Conservation (phyloP, 2,888 invertebrate species). For the Eremobia ochroleuca region DNA sequence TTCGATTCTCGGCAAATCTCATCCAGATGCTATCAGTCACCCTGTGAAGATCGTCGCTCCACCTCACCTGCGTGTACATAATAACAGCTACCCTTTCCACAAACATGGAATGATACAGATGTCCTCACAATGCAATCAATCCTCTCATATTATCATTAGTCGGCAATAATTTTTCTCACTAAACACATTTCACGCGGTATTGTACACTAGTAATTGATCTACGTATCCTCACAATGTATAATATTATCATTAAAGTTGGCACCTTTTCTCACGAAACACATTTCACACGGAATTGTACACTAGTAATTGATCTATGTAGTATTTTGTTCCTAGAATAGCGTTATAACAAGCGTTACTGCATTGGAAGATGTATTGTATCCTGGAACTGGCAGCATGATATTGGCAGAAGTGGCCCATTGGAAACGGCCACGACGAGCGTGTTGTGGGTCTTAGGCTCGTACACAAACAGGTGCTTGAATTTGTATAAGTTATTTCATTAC, state of each 20-base stretch:
- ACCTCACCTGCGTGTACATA: not conserved
- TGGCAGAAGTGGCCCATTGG: no score
- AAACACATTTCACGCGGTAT: slow-evolving; percentile 19
- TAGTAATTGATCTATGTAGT: not conserved
- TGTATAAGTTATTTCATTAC: no score
- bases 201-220: not conserved
- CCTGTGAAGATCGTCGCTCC: no score
- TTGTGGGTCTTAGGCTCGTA: no score
- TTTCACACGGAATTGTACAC: slow-evolving; percentile 16
- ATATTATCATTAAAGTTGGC: not conserved
- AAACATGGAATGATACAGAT: not conserved
- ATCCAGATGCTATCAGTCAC: no score
- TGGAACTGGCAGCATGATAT: slow-evolving; percentile 22
- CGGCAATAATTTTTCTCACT: not conserved
- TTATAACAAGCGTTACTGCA: slow-evolving; percentile 35
- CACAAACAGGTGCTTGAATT: no score
- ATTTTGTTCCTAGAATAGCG: slow-evolving; percentile 43
- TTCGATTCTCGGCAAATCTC: no score
- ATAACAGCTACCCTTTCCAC: not conserved
- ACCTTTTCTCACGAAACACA: slow-evolving; percentile 4
- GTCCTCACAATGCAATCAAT: not conserved
- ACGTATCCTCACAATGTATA: not conserved
- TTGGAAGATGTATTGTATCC: slow-evolving; percentile 35
- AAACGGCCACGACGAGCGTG: no score
- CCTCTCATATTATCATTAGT: slow-evolving; percentile 18